phyloP scores from a whole-genome alignment of 2,113 vertebrate genomes.

The Daphoenositta chrysoptera region DNA sequence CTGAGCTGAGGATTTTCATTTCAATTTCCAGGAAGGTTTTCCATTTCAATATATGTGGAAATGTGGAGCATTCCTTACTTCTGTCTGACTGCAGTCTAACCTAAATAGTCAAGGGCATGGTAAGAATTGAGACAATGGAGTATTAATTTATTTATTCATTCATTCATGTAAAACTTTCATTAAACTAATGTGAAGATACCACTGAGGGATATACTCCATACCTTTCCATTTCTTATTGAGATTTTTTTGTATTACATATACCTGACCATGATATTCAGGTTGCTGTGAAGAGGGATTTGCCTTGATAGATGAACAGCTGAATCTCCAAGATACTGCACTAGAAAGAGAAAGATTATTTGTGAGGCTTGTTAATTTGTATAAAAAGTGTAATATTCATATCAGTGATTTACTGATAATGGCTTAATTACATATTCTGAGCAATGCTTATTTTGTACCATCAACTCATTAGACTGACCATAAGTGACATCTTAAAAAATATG shows the following conservation, averaged over 20 bases:
- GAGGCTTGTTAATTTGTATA: background rate
- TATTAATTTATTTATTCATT: background rate
- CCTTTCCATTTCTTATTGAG: background rate
- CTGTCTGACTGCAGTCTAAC: background rate
- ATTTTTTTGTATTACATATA: background rate
- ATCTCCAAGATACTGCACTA: background rate
- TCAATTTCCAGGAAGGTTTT: background rate
- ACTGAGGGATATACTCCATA: background rate
- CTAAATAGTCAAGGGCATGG: background rate
- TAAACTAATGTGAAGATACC: background rate
- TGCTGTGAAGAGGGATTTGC: background rate
- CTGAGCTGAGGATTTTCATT: background rate
- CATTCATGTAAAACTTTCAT: background rate
- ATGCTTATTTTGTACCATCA: background rate
- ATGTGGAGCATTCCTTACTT: background rate
- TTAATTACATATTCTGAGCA: background rate
- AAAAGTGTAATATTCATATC: background rate
- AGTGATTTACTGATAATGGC: background rate
- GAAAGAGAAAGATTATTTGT: background rate
- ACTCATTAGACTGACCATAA: constrained; percentile 15
- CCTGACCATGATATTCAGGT: background rate
- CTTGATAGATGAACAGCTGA: background rate
- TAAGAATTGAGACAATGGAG: background rate
- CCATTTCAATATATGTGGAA: background rate
- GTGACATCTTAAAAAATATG: constrained; percentile 3